Percentiles rank a stretch among this genome's conserved stretches.
phyloP scores from a whole-genome alignment of 1,140 invertebrate species.

The Carcinoscorpius rotundicauda region DNA sequence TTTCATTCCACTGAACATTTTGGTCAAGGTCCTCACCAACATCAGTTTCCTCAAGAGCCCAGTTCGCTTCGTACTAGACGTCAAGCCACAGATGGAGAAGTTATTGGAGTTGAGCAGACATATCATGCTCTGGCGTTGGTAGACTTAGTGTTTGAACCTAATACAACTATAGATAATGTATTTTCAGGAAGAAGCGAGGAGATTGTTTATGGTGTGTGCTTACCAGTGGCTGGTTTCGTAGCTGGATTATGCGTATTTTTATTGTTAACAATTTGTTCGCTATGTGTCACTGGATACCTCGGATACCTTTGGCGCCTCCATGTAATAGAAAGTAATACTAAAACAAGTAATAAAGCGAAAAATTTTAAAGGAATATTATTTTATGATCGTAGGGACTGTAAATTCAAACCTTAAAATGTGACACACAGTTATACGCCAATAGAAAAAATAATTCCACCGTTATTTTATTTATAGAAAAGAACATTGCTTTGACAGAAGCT shows the following conservation, averaged over 20 bases:
- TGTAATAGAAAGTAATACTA: constrained; percentile 3
- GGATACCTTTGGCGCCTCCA: constrained; percentile 14
- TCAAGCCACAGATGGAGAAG: constrained; percentile 41
- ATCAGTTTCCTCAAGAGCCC: constrained; percentile 25
- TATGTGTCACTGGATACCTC: constrained; percentile 11
- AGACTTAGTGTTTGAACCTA: constrained; percentile 78
- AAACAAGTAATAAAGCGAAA: neutral
- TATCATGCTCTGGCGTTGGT: constrained; percentile 79
- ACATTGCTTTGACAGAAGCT: too few species aligned
- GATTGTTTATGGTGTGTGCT: constrained; percentile 76
- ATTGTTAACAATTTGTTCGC: constrained; percentile 9
- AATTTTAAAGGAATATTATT: too few species aligned
- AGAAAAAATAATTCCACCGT: too few species aligned
- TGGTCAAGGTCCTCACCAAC: too few species aligned
- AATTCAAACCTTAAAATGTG: too few species aligned
- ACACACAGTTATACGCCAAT: too few species aligned
- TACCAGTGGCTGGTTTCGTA: constrained; percentile 76
- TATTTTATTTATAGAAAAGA: too few species aligned
- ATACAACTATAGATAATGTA: constrained; percentile 48
- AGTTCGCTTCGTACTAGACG: constrained; percentile 40
- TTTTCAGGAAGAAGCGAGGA: constrained; percentile 70
- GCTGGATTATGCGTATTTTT: constrained; percentile 13
- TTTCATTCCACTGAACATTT: too few species aligned
- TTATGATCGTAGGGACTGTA: too few species aligned
- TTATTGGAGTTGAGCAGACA: constrained; percentile 74